Evolutionary conservation across 2,113 vertebrate genomes (phyloP).

Genomic region (Pseudonaja textilis): DNA sequence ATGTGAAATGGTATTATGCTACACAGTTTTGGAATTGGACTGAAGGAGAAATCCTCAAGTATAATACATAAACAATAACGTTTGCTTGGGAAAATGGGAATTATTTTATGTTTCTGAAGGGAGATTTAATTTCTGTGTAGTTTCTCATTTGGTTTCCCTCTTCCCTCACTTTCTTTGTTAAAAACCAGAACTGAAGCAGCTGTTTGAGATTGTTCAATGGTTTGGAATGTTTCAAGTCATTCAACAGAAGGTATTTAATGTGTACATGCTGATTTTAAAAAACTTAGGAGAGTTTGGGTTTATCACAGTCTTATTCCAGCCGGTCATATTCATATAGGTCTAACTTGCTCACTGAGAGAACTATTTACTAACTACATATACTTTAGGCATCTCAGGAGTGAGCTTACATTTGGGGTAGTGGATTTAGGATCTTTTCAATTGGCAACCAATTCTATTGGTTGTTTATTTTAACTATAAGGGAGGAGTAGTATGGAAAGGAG

Average conservation of each 20-base stretch:
- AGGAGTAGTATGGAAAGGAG: background rate
- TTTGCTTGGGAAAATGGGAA: background rate
- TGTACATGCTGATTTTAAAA: conserved; percentile 38
- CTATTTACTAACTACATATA: background rate
- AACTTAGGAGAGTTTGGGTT: conserved; percentile 10
- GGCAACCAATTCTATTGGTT: background rate
- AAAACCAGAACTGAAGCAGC: conserved; percentile 40
- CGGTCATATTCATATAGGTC: background rate
- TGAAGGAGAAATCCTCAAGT: background rate
- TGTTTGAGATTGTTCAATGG: conserved; percentile 55
- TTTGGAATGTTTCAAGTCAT: conserved; percentile 61
- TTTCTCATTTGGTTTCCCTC: background rate
- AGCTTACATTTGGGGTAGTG: background rate
- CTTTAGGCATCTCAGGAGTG: background rate
- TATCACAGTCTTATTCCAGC: background rate
- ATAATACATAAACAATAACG: background rate
- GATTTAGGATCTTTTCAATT: background rate
- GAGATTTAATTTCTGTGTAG: conserved; percentile 21
- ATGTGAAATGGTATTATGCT: background rate
- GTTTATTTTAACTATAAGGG: background rate
- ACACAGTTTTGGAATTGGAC: too few relatives aligned
- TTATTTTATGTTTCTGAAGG: conserved; percentile 7
- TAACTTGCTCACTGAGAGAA: background rate
- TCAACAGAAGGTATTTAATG: conserved; percentile 40
- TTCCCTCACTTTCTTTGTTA: background rate